phyloP scores from a whole-genome alignment of 2,888 invertebrate species.

The Drosophila kuntzei region DNA sequence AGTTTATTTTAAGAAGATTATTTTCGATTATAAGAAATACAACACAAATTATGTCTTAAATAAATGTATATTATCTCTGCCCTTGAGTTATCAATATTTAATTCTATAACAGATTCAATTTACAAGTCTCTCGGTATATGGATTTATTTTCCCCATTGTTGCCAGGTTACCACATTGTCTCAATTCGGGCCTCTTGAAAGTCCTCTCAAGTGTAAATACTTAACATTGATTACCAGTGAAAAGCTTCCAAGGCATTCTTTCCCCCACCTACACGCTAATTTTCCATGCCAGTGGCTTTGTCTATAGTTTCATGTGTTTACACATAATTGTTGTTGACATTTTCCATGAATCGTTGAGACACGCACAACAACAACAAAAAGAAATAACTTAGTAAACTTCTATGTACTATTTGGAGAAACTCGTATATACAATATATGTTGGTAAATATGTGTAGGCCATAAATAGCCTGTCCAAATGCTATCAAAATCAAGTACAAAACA shows the following conservation, averaged over 20 bases:
- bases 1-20: not conserved
- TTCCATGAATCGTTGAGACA: slow-evolving; percentile 23
- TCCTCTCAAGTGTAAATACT: slow-evolving; percentile 58
- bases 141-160: not conserved
- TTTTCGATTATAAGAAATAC: not conserved
- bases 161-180: slow-evolving; percentile 14
- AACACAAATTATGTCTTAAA: not conserved
- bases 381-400: slow-evolving; percentile 1
- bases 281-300: slow-evolving; percentile 60
- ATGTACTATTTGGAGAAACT: slow-evolving; percentile 1
- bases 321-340: slow-evolving; percentile 63
- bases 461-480: slow-evolving; percentile 31
- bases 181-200: slow-evolving; percentile 3
- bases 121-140: not conserved
- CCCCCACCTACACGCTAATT: slow-evolving; percentile 36
- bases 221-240: slow-evolving; percentile 50
- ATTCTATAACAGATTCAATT: not conserved
- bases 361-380: slow-evolving; percentile 2
- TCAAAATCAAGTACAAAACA: slow-evolving; percentile 71
- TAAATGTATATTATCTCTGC: not conserved
- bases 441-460: slow-evolving; percentile 18
- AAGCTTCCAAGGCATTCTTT: slow-evolving; percentile 27
- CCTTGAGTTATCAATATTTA: not conserved
- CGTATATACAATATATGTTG: slow-evolving; percentile 2
- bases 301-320: slow-evolving; percentile 29